phyloP scores from a whole-genome alignment of 1,140 invertebrate species.

The Halictus rubicundus region DNA sequence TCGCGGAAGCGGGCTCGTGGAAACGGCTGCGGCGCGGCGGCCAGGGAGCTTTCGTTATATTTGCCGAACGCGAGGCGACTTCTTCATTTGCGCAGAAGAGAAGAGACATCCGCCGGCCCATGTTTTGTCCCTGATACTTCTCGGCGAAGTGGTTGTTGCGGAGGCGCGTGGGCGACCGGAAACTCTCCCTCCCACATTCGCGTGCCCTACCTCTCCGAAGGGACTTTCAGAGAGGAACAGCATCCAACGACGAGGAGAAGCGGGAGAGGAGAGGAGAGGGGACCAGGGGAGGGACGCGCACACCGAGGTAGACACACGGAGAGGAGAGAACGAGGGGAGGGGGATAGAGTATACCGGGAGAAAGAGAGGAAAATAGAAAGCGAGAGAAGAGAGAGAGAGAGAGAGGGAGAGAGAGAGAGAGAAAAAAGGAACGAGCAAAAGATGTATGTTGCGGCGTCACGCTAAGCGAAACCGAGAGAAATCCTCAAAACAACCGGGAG shows the following conservation, averaged over 20 bases:
- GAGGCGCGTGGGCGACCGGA: constrained; percentile 75
- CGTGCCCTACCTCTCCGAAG: constrained; percentile 69
- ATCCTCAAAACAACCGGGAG: not conserved
- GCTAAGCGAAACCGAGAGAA: constrained; percentile 2
- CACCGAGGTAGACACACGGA: not conserved
- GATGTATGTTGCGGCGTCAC: constrained; percentile 20
- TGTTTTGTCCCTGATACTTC: constrained; percentile 67
- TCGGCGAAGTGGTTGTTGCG: constrained; percentile 68
- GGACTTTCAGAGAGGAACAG: constrained; percentile 55
- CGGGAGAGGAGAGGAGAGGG: not conserved
- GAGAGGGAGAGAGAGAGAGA: too few relatives aligned
- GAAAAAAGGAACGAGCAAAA: not conserved
- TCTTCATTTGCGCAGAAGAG: constrained; percentile 56
- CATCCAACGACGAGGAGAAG: constrained; percentile 9
- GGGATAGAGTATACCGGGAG: constrained; percentile 13
- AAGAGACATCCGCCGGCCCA: constrained; percentile 57
- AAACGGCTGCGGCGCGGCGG: too few relatives aligned
- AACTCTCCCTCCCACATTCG: constrained; percentile 76
- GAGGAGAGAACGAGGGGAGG: not conserved
- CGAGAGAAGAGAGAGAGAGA: constrained; percentile 12
- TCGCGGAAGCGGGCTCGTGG: too few relatives aligned
- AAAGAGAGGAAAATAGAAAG: constrained; percentile 34
- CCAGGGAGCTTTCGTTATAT: constrained; percentile 31
- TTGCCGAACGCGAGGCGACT: constrained; percentile 48
- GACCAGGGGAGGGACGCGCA: not conserved